Percentiles rank a stretch among this genome's conserved stretches.
Evolutionary conservation across 2,113 vertebrate species (phyloP).

Genomic region (Nipponia nippon): DNA sequence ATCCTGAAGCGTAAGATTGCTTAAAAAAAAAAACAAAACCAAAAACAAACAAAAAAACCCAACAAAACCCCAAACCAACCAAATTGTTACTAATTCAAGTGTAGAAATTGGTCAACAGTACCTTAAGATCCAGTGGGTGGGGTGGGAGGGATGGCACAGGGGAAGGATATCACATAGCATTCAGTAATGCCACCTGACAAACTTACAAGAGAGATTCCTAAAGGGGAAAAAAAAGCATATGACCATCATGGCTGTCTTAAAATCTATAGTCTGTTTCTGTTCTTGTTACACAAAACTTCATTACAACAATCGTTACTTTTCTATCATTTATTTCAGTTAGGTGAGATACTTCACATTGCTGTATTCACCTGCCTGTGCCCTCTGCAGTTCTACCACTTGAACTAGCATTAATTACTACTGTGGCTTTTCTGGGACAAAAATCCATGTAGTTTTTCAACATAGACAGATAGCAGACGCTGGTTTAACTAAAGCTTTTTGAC

Average conservation of each 20-base stretch:
- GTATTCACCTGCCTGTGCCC: not conserved
- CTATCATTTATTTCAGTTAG: not conserved
- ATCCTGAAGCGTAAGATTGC: not conserved
- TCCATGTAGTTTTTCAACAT: not conserved
- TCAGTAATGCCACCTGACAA: not conserved
- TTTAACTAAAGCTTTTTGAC: not conserved
- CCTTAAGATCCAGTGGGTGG: not conserved
- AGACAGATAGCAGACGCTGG: not conserved
- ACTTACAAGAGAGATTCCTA: not conserved
- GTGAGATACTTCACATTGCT: not conserved
- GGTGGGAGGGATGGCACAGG: not conserved
- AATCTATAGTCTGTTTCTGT: not conserved
- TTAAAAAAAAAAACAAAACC: not conserved
- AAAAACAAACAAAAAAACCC: not conserved
- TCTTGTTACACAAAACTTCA: not conserved
- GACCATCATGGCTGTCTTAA: not conserved
- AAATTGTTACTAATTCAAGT: not conserved
- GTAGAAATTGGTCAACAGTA: not conserved
- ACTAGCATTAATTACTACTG: not conserved
- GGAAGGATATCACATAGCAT: not conserved
- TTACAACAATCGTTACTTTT: not conserved
- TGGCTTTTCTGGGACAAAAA: not conserved
- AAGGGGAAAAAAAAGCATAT: not conserved
- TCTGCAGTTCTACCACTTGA: not conserved
- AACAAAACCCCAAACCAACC: not conserved